phyloP scores from a whole-genome alignment of 1,140 invertebrate species.

The Euwallacea fornicatus region DNA sequence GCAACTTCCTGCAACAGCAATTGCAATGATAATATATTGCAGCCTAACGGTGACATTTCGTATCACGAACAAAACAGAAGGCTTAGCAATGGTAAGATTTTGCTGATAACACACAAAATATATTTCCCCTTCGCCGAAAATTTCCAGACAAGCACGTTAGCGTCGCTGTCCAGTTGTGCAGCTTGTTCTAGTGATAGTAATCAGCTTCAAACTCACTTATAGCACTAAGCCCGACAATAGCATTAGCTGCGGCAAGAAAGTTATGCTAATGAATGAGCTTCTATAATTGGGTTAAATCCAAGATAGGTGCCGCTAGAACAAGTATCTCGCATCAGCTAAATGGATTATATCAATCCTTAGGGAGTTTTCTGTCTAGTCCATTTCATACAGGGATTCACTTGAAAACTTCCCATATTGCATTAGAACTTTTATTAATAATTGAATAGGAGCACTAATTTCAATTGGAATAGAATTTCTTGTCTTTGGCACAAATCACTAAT shows the following conservation, averaged over 20 bases:
- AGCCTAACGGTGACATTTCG: constrained; percentile 46
- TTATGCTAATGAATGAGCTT: constrained; percentile 52
- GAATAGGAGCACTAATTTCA: no score
- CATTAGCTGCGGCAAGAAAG: constrained; percentile 46
- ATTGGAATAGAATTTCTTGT: no score
- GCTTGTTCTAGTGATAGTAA: no score
- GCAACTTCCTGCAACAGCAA: constrained; percentile 56
- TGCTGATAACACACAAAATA: no score
- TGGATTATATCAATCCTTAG: constrained; percentile 45
- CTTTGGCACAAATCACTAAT: no score
- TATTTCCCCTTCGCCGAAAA: no score
- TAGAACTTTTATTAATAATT: no score
- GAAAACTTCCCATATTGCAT: no score
- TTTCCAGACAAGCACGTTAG: no score
- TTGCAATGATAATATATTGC: constrained; percentile 45
- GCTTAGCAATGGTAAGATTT: constrained; percentile 48
- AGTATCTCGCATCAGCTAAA: constrained; percentile 48
- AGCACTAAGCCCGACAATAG: constrained; percentile 38
- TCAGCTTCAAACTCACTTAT: neutral
- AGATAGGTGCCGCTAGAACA: constrained; percentile 50
- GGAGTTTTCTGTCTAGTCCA: constrained; percentile 18
- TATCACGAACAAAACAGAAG: constrained; percentile 50
- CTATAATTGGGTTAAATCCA: constrained; percentile 50
- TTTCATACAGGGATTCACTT: neutral
- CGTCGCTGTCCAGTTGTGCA: no score